These are phyloP conservation scores for Ephialtes manifestator DNA, from an alignment of 2,888 invertebrate genomes.

Conservation along the genomic window DNA sequence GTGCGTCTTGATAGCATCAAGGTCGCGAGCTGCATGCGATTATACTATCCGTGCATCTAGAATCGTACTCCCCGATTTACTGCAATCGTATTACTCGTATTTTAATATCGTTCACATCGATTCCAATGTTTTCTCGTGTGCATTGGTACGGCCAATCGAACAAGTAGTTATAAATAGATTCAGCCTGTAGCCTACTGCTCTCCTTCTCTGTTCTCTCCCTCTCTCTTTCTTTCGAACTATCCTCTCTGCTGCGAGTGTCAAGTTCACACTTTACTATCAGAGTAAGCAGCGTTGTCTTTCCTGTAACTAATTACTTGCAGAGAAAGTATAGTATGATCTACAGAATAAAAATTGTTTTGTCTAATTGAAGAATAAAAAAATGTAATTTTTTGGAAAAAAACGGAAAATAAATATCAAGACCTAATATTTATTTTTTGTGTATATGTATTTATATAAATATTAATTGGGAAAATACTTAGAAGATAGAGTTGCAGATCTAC, in stretches of 20 bases:
- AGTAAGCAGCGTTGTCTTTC: constrained; percentile 2
- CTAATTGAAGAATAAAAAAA: too few relatives aligned
- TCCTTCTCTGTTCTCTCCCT: constrained; percentile 45
- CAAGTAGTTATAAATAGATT: constrained; percentile 76
- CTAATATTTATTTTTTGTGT: too few relatives aligned
- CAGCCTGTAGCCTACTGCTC: constrained; percentile 65
- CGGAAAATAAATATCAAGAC: too few relatives aligned
- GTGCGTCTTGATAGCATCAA: constrained; percentile 41
- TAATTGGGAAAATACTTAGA: too few relatives aligned
- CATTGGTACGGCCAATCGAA: constrained; percentile 72
- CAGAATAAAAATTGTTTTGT: too few relatives aligned
- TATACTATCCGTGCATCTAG: constrained; percentile 32
- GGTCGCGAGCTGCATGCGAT: constrained; percentile 26
- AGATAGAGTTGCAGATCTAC: too few relatives aligned
- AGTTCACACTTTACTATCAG: constrained; percentile 52
- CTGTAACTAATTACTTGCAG: not conserved
- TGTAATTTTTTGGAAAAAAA: too few relatives aligned
- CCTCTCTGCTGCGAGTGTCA: constrained; percentile 58
- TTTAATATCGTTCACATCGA: constrained; percentile 70
- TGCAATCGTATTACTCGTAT: constrained; percentile 52
- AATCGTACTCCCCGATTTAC: constrained; percentile 49
- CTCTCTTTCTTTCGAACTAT: constrained; percentile 30
- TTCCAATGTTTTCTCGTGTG: constrained; percentile 66
- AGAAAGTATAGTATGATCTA: too few relatives aligned
- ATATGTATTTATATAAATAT: too few relatives aligned